Percentiles rank a stretch among this genome's conserved stretches.
phyloP scores from a whole-genome alignment of 2,888 invertebrate species.

The Ferdinandea cuprea region DNA sequence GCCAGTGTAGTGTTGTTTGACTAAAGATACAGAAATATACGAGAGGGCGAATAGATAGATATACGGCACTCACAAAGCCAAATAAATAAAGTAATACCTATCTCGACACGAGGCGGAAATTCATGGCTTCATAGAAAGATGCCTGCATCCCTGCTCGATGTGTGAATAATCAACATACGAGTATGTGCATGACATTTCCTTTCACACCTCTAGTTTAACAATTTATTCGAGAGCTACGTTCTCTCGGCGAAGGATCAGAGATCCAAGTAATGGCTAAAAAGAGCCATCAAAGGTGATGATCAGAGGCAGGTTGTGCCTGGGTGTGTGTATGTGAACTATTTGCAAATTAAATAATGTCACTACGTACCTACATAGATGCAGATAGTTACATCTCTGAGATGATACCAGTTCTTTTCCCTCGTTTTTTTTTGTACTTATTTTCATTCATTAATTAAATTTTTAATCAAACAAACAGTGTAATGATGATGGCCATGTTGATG shows the following conservation, averaged over 20 bases:
- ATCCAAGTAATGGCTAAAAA: not conserved
- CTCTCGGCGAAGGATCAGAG: not conserved
- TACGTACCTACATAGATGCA: conserved; percentile 39
- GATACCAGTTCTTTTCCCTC: conserved; percentile 47
- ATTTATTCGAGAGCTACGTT: conserved; percentile 8
- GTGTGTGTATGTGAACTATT: conserved; percentile 46
- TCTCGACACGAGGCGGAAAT: conserved; percentile 33
- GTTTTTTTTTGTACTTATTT: conserved; percentile 39
- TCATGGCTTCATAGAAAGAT: conserved; percentile 46
- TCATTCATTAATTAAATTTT: conserved; percentile 70
- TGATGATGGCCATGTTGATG: conserved; percentile 11
- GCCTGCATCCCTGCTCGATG: not conserved
- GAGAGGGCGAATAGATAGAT: not conserved
- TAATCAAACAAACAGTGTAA: conserved; percentile 69
- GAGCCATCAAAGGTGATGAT: conserved; percentile 29
- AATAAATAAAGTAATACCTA: conserved; percentile 44
- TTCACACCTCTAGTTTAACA: conserved; percentile 22
- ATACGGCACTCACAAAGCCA: conserved; percentile 14
- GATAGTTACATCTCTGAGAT: conserved; percentile 36
- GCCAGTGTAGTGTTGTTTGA: conserved; percentile 37
- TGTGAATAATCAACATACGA: conserved; percentile 36
- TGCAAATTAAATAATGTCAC: conserved; percentile 64
- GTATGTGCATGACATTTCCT: conserved; percentile 17
- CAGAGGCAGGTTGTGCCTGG: not conserved
- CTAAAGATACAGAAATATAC: conserved; percentile 32